A percentile compares a stretch with the other conserved stretches of the same genome.
Conservation (phyloP, 2,113 vertebrate genomes). For the Pimephales promelas region DNA sequence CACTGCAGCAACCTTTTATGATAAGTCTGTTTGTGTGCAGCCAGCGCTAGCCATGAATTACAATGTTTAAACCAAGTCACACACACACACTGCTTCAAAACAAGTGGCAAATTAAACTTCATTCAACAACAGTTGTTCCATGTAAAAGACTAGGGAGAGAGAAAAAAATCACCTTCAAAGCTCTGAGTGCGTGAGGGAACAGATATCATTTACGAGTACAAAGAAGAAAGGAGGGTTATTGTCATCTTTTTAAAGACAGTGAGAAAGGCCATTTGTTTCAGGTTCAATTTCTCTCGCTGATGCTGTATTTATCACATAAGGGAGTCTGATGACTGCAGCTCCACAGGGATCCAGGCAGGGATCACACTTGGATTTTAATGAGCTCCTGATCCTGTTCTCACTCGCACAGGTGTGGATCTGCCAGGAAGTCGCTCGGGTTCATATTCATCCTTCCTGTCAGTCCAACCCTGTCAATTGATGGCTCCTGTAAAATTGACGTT, state of each 20-base stretch:
- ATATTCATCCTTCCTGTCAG: slow-evolving; percentile 65
- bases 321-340: slow-evolving; percentile 64
- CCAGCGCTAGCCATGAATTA: slow-evolving; percentile 48
- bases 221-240: slow-evolving; percentile 72
- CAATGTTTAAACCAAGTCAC: slow-evolving; percentile 30
- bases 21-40: slow-evolving; percentile 54
- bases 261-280: slow-evolving; percentile 70
- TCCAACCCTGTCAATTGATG: slow-evolving; percentile 56
- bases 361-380: slow-evolving; percentile 75
- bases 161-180: slow-evolving; percentile 68
- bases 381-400: slow-evolving; percentile 63
- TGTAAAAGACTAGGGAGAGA: slow-evolving; percentile 53
- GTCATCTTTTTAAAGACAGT: slow-evolving; percentile 65
- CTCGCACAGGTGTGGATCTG: slow-evolving; percentile 67
- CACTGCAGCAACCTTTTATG: slow-evolving; percentile 27
- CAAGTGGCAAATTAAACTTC: slow-evolving; percentile 69
- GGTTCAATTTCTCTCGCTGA: slow-evolving; percentile 69
- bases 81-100: slow-evolving; percentile 23
- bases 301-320: slow-evolving; percentile 73
- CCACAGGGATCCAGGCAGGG: slow-evolving; percentile 67
- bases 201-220: slow-evolving; percentile 72
- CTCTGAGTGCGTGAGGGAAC: slow-evolving; percentile 57
- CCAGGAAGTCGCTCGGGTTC: slow-evolving; percentile 59
- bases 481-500: slow-evolving; percentile 46
- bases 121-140: slow-evolving; percentile 56